phyloP scores from a whole-genome alignment of 2,888 invertebrate genomes.

The Sminthurinus aureus region DNA sequence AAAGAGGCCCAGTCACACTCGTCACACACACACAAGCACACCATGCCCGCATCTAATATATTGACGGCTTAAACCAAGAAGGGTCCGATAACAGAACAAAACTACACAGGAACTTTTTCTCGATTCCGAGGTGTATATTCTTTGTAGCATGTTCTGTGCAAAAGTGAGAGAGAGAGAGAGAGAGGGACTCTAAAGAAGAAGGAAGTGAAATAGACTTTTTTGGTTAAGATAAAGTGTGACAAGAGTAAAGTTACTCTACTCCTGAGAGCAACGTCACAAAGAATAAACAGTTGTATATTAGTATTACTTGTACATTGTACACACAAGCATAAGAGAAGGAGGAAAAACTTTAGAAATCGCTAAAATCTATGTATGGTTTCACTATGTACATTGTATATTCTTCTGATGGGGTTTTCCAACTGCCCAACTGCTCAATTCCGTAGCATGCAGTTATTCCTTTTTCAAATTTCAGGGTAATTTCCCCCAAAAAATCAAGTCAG shows the following conservation, averaged over 20 bases:
- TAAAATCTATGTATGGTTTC: no score
- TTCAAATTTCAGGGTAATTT: no score
- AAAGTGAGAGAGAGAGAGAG: neutral
- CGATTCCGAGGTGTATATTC: no score
- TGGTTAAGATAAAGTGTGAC: constrained; percentile 50
- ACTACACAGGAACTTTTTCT: no score
- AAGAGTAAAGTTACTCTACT: constrained; percentile 48
- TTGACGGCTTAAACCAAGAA: constrained; percentile 37
- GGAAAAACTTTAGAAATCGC: constrained; percentile 44
- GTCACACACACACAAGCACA: constrained; percentile 7
- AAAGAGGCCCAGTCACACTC: neutral
- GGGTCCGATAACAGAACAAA: constrained; percentile 26
- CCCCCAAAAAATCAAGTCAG: no score
- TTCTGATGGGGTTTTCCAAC: constrained; percentile 42
- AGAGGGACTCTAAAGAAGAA: constrained; percentile 13
- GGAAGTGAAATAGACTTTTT: constrained; percentile 41
- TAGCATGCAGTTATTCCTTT: no score
- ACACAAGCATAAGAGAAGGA: neutral
- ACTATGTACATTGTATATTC: no score
- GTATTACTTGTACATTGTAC: constrained; percentile 1
- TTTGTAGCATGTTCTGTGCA: neutral
- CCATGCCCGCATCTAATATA: constrained; percentile 36
- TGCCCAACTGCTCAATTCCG: no score
- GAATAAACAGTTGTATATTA: constrained; percentile 49
- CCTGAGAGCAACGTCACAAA: constrained; percentile 49